Percentiles rank a stretch among this genome's conserved stretches.
These are phyloP conservation scores for Zophobas atratus DNA, from an alignment of 1,140 invertebrate genomes.

Conservation along the genomic window DNA sequence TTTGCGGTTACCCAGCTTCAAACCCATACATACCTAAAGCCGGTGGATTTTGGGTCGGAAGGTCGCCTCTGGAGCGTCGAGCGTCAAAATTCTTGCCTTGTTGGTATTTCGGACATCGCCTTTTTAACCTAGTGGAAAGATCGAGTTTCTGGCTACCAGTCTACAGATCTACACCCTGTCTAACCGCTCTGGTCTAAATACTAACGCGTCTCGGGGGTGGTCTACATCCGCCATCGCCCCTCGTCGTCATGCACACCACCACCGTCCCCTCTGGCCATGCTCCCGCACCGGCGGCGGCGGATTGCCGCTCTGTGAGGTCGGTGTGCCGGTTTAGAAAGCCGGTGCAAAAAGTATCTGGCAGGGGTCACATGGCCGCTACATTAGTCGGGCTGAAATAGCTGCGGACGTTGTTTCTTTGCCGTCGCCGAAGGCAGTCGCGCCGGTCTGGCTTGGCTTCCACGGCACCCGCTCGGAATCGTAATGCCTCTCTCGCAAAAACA, in stretches of 20 bases:
- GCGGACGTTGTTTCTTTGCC: slow-evolving; percentile 60
- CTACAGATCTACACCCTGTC: no score
- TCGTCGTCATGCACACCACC: neutral
- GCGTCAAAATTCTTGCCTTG: no score
- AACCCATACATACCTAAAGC: no score
- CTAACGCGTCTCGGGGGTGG: no score
- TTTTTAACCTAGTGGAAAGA: no score
- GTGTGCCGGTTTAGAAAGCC: slow-evolving; percentile 47
- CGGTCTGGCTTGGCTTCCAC: slow-evolving; percentile 59
- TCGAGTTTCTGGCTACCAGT: no score
- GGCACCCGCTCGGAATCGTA: slow-evolving; percentile 56
- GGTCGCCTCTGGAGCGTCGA: no score
- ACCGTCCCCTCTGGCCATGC: neutral
- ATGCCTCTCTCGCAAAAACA: slow-evolving; percentile 54
- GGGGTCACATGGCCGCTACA: slow-evolving; percentile 56
- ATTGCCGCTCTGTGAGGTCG: slow-evolving; percentile 40
- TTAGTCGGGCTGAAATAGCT: slow-evolving; percentile 58
- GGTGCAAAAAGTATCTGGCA: slow-evolving; percentile 59
- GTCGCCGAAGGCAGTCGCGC: slow-evolving; percentile 59
- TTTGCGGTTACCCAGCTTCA: no score
- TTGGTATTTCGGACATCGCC: no score
- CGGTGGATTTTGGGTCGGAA: no score
- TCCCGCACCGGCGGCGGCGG: neutral
- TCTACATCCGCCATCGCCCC: neutral
- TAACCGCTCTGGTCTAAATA: no score